phyloP scores from a whole-genome alignment of 1,140 invertebrate species.

The Heliconius himera region DNA sequence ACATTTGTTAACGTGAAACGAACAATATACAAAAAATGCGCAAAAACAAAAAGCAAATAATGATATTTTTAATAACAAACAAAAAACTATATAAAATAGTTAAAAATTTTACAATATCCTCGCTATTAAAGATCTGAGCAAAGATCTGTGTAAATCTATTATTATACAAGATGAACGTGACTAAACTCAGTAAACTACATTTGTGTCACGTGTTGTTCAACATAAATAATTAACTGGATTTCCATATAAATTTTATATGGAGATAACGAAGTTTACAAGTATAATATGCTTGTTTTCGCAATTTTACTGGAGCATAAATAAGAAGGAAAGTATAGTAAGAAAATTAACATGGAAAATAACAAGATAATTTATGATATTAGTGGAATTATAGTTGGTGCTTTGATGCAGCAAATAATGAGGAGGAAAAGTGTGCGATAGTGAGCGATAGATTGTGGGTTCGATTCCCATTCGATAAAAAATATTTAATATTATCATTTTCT shows the following conservation, averaged over 20 bases:
- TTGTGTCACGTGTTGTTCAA: neutral
- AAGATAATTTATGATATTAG: neutral
- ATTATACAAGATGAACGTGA: constrained; percentile 2
- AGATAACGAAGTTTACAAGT: neutral
- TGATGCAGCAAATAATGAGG: too few relatives aligned
- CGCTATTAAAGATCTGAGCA: neutral
- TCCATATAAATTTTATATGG: neutral
- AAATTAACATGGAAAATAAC: neutral
- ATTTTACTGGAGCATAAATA: neutral
- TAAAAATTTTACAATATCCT: neutral
- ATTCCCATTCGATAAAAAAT: too few relatives aligned
- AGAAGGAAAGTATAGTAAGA: neutral
- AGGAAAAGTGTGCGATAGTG: too few relatives aligned
- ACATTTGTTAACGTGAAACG: too few relatives aligned
- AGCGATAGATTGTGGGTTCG: too few relatives aligned
- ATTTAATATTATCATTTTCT: too few relatives aligned
- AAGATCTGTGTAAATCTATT: neutral
- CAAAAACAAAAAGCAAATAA: too few relatives aligned
- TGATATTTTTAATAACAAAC: neutral
- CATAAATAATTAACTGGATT: too few relatives aligned
- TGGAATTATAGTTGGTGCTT: neutral
- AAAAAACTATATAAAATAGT: neutral
- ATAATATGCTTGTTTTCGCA: neutral
- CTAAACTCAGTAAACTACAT: neutral
- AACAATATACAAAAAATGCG: too few relatives aligned